Evolutionary conservation across 2,888 invertebrate genomes (phyloP), one percentile per base, ranked within the genome.

Genomic region (Epiperipatus broadwayi): DNA sequence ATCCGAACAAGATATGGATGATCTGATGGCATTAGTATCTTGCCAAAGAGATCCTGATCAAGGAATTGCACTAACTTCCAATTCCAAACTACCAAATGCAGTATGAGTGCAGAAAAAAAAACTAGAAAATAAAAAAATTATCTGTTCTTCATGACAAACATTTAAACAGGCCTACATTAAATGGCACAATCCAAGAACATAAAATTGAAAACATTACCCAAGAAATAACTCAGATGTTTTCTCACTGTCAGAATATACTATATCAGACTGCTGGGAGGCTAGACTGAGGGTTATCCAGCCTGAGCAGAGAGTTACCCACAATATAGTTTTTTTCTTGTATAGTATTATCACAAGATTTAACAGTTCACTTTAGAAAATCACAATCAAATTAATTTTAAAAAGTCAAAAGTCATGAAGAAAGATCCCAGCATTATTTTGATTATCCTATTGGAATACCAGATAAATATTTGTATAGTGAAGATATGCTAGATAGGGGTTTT

Each of bases 351-450:
- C 89, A 91, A 60, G 84, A 91, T 41, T 60, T 89, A 36, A 83
- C 85, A 3, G 60, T 72, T 1, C 72, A 73, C 43, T 93, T 91
- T 57, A 70, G 87, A 41, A 68, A 72, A 12, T 75, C 78, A 15
- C 93, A 93, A 56, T 81, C 79, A 46, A 69, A 70, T 46, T 93
- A 91, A 57, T 64, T 93, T 41, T 73, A 74, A 53, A 81, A n/a
- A n/a, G n/a, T n/a, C n/a, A n/a, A n/a, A n/a, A n/a, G n/a, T n/a
- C n/a, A n/a, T n/a, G n/a, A n/a, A n/a, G n/a, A n/a, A n/a, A n/a
- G n/a, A n/a, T n/a, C n/a, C n/a, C n/a, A n/a, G n/a, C n/a, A n/a
- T n/a, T n/a, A n/a, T n/a, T n/a, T n/a, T n/a, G n/a, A n/a, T n/a
- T n/a, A n/a, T n/a, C n/a, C n/a, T n/a, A n/a, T n/a, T n/a, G n/a